A percentile compares a stretch with the other conserved stretches of the same genome.
These are phyloP conservation scores for Argyrosomus regius DNA, from an alignment of 2,797 vertebrate genomes.

Conservation along the genomic window DNA sequence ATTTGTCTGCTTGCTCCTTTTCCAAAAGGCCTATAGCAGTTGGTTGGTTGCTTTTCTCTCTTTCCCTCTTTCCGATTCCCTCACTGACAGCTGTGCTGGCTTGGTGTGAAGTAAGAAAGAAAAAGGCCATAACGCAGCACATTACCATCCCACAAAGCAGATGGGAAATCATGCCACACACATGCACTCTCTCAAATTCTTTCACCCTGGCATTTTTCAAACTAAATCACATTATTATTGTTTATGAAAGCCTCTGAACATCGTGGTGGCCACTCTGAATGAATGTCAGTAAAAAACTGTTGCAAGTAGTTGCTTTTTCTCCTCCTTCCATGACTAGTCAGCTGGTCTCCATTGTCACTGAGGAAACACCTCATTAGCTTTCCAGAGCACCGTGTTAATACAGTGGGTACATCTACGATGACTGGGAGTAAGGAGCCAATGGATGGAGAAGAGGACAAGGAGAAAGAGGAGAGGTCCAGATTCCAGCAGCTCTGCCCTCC, in stretches of 20 bases:
- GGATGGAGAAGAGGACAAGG: conserved; percentile 22
- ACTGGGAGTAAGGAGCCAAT: conserved; percentile 6
- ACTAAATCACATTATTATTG: conserved; percentile 36
- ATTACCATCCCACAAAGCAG: conserved; percentile 66
- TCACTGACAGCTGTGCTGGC: conserved; percentile 69
- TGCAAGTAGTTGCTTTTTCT: conserved; percentile 13
- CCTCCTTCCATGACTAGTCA: background rate
- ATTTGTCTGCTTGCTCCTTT: conserved; percentile 20
- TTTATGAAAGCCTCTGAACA: conserved; percentile 37
- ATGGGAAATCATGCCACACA: conserved; percentile 75
- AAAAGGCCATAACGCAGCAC: conserved; percentile 60
- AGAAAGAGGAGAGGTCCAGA: conserved; percentile 57
- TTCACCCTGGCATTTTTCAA: conserved; percentile 33
- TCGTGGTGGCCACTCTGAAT: conserved; percentile 42
- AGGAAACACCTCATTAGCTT: conserved; percentile 50
- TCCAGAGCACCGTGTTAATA: conserved; percentile 20
- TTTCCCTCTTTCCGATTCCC: conserved; percentile 26
- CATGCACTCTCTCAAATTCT: conserved; percentile 44
- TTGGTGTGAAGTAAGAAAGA: conserved; percentile 56
- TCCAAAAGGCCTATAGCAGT: conserved; percentile 20
- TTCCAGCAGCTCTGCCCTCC: conserved; percentile 73
- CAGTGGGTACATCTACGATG: conserved; percentile 9
- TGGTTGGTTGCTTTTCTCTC: conserved; percentile 19
- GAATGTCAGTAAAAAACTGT: conserved; percentile 25
- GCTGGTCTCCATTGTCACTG: conserved; percentile 5